A percentile compares a stretch with the other conserved stretches of the same genome.
Conservation (phyloP, 2,113 vertebrate species). For the Pavo muticus region DNA sequence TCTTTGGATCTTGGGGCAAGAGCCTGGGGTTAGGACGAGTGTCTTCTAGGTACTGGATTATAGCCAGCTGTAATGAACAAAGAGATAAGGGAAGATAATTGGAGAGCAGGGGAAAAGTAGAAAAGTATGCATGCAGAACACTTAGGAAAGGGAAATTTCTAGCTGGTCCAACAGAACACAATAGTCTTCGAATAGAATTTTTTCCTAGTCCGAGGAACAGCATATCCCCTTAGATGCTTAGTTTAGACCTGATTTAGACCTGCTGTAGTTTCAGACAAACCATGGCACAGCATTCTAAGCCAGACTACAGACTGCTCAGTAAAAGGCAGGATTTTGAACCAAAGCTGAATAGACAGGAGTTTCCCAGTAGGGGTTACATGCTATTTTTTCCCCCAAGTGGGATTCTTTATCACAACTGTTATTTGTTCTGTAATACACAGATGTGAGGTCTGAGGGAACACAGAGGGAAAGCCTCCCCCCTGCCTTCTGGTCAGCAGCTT, state of each 20-base stretch:
- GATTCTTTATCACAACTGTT: not conserved
- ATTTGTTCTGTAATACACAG: not conserved
- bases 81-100: not conserved
- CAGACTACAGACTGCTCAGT: not conserved
- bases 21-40: constrained; percentile 85
- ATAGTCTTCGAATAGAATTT: not conserved
- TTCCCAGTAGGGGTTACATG: not conserved
- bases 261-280: not conserved
- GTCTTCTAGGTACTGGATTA: constrained; percentile 96
- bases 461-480: not conserved
- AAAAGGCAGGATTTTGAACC: not conserved
- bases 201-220: not conserved
- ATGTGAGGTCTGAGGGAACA: not conserved
- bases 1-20: constrained; percentile 87
- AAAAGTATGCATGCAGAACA: not conserved
- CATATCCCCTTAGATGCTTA: not conserved
- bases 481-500: not conserved
- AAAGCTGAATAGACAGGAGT: not conserved
- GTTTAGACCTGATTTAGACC: not conserved
- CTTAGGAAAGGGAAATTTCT: not conserved
- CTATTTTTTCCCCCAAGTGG: not conserved
- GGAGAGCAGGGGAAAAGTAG: not conserved
- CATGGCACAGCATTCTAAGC: not conserved
- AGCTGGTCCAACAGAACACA: not conserved
- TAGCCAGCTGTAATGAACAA: constrained; percentile 85